Evolutionary conservation across 2,797 vertebrate species (phyloP).

Genomic region (Scyliorhinus canicula): DNA sequence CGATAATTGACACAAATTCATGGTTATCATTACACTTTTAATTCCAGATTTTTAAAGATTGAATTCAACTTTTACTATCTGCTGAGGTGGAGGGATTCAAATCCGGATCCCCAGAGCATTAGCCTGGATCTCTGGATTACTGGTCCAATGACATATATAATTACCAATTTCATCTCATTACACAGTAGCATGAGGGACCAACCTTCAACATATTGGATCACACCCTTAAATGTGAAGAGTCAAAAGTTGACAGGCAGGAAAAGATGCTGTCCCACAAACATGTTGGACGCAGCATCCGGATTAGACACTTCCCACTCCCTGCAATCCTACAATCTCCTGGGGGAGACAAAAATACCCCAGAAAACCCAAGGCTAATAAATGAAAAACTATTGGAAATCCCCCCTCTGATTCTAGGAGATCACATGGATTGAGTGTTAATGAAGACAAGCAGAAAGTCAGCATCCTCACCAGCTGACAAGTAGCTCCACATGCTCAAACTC

Average conservation of each 20-base stretch:
- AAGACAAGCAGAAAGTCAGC: background rate
- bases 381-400: background rate
- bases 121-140: too few species aligned
- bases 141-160: too few species aligned
- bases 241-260: background rate
- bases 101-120: too few species aligned
- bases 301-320: background rate
- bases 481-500: background rate
- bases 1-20: too few species aligned
- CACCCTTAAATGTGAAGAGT: background rate
- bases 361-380: background rate
- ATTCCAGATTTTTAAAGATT: too few species aligned
- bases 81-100: too few species aligned
- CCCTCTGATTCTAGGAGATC: too few species aligned
- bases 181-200: background rate
- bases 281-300: background rate
- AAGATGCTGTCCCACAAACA: background rate
- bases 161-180: background rate
- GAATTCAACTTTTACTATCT: too few species aligned
- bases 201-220: background rate
- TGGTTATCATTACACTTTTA: too few species aligned
- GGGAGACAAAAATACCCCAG: background rate
- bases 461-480: background rate
- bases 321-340: too few species aligned
- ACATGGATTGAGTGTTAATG: too few species aligned